These are phyloP conservation scores for Lasioglossum villosulum DNA, from an alignment of 2,888 invertebrate species.

Conservation along the genomic window DNA sequence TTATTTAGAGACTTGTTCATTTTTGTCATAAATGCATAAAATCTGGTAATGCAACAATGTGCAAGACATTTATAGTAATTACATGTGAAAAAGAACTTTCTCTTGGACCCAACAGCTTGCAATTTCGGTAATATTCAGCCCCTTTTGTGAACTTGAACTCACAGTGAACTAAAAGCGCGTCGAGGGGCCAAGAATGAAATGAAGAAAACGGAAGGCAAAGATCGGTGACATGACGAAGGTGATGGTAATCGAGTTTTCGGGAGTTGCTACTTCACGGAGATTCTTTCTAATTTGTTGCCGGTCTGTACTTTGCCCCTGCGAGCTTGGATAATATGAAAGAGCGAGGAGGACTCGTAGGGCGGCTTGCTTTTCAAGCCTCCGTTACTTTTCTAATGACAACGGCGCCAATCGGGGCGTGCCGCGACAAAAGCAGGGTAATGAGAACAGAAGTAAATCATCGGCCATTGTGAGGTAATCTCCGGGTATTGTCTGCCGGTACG, in stretches of 20 bases:
- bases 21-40: neutral
- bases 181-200: neutral
- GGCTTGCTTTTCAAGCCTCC: constrained; percentile 75
- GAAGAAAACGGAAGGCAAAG: constrained; percentile 20
- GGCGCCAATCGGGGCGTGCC: constrained; percentile 78
- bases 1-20: neutral
- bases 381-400: constrained; percentile 84
- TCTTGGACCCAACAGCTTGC: neutral
- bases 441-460: constrained; percentile 84
- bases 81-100: neutral
- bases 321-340: constrained; percentile 81
- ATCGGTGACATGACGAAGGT: constrained; percentile 59
- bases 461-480: constrained; percentile 84
- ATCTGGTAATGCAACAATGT: neutral
- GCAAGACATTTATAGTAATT: neutral
- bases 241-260: constrained; percentile 79
- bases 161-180: neutral
- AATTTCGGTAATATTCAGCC: neutral
- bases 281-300: constrained; percentile 81
- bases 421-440: constrained; percentile 84
- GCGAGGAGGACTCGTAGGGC: constrained; percentile 70
- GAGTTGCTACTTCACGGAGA: constrained; percentile 70
- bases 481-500: constrained; percentile 82
- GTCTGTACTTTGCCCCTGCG: constrained; percentile 59
- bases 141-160: neutral